A percentile compares a stretch with the other conserved stretches of the same genome.
Evolutionary conservation across 1,140 invertebrate genomes (phyloP).

Genomic region (silkworm (Bombyx mori)): DNA sequence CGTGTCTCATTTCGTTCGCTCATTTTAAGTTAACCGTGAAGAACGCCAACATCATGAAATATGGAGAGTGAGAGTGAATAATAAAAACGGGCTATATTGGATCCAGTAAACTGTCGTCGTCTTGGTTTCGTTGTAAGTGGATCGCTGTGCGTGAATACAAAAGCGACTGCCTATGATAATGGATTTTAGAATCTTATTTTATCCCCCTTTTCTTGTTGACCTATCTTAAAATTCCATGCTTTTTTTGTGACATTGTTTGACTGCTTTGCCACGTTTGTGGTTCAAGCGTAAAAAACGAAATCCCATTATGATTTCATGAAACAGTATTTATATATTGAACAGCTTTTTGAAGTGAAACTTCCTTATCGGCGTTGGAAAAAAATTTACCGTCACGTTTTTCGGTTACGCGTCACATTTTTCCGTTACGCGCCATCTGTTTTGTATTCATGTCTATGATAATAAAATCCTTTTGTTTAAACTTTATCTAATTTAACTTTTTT

Average conservation of each 20-base stretch:
- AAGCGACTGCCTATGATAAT: constrained; percentile 23
- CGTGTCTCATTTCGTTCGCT: constrained; percentile 24
- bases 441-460: too few relatives aligned
- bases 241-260: not conserved
- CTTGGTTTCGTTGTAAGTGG: constrained; percentile 24
- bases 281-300: too few relatives aligned
- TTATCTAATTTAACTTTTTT: too few relatives aligned
- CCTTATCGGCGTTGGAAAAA: too few relatives aligned
- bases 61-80: constrained; percentile 35
- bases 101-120: constrained; percentile 28
- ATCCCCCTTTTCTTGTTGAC: constrained; percentile 17
- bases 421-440: too few relatives aligned
- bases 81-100: constrained; percentile 37
- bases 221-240: not conserved
- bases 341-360: too few relatives aligned
- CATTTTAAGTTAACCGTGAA: constrained; percentile 32
- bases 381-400: too few relatives aligned
- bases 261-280: not conserved
- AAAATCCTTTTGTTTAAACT: too few relatives aligned
- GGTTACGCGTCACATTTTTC: too few relatives aligned
- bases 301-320: too few relatives aligned
- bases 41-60: constrained; percentile 30
- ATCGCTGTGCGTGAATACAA: constrained; percentile 24
- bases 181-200: constrained; percentile 23
- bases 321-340: too few relatives aligned